Evolutionary conservation across 2,888 invertebrate species (phyloP).

Genomic region (Terebella lapidaria): DNA sequence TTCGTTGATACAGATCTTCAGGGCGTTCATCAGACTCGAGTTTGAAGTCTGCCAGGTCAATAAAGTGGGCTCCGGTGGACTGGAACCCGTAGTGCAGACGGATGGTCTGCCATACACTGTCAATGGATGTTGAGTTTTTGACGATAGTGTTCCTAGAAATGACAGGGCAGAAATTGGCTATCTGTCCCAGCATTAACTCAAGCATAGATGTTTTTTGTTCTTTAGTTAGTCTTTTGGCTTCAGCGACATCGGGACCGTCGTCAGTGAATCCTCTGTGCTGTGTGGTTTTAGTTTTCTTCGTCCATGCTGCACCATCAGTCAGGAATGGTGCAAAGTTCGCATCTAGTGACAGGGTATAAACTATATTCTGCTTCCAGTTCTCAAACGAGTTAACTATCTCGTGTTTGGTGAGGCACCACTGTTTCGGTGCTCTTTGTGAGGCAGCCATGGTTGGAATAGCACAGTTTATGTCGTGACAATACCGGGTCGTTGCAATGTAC

Average conservation of each 20-base stretch:
- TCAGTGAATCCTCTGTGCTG: not conserved
- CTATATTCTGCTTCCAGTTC: constrained; percentile 2
- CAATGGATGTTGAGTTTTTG: not conserved
- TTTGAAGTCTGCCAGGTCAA: not conserved
- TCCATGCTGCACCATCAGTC: not conserved
- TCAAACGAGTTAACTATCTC: constrained; percentile 2
- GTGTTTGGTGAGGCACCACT: not conserved
- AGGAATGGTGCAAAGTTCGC: not conserved
- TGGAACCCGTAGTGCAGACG: constrained; percentile 3
- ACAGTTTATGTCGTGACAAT: no score
- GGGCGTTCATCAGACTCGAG: constrained; percentile 1
- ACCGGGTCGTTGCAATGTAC: no score
- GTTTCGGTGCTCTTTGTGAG: constrained; percentile 3
- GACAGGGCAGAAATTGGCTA: not conserved
- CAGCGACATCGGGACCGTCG: not conserved
- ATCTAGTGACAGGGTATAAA: not conserved
- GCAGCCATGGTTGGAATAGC: not conserved
- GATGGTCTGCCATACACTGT: not conserved
- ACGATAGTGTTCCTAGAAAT: not conserved
- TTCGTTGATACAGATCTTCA: not conserved
- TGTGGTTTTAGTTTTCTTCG: not conserved
- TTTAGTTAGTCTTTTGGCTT: not conserved
- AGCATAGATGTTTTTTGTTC: not conserved
- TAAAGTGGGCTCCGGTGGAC: not conserved
- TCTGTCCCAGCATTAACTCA: constrained; percentile 3